These are phyloP conservation scores for Cotesia congregata DNA, from an alignment of 2,888 invertebrate species.

Conservation along the genomic window DNA sequence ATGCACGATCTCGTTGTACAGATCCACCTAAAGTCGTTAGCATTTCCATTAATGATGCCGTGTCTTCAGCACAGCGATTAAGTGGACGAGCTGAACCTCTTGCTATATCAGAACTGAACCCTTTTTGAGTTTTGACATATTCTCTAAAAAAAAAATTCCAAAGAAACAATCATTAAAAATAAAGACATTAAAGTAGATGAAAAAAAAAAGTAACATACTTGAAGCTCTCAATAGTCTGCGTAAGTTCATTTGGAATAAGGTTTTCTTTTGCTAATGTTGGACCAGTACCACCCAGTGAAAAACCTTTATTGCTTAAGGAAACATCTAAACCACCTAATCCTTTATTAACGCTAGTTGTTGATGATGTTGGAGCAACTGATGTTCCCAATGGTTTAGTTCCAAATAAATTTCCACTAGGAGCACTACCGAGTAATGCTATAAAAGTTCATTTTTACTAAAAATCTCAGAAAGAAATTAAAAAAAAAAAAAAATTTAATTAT, in stretches of 20 bases:
- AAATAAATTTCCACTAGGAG: constrained; percentile 56
- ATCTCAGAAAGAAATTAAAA: constrained; percentile 44
- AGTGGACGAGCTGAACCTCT: constrained; percentile 78
- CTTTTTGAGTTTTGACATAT: constrained; percentile 89
- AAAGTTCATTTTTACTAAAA: constrained; percentile 19
- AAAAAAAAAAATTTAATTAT: constrained; percentile 11
- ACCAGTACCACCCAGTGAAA: constrained; percentile 69
- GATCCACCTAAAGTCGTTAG: constrained; percentile 76
- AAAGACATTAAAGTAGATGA: neutral
- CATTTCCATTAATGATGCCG: constrained; percentile 74
- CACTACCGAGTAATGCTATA: constrained; percentile 60
- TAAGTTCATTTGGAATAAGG: constrained; percentile 82
- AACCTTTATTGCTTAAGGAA: constrained; percentile 69
- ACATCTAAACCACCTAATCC: constrained; percentile 81
- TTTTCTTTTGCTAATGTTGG: constrained; percentile 76
- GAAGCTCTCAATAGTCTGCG: constrained; percentile 83
- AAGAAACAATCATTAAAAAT: constrained; percentile 14
- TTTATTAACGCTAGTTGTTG: constrained; percentile 70
- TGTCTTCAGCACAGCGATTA: constrained; percentile 76
- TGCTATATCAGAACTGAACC: constrained; percentile 85
- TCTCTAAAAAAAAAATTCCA: constrained; percentile 68
- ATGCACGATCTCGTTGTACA: constrained; percentile 75
- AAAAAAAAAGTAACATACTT: constrained; percentile 72
- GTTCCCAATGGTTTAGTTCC: constrained; percentile 56
- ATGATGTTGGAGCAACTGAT: constrained; percentile 55